Percentiles rank a stretch among this genome's conserved stretches.
phyloP scores from a whole-genome alignment of 2,888 invertebrate genomes.

The Diplazon laetatorius region DNA sequence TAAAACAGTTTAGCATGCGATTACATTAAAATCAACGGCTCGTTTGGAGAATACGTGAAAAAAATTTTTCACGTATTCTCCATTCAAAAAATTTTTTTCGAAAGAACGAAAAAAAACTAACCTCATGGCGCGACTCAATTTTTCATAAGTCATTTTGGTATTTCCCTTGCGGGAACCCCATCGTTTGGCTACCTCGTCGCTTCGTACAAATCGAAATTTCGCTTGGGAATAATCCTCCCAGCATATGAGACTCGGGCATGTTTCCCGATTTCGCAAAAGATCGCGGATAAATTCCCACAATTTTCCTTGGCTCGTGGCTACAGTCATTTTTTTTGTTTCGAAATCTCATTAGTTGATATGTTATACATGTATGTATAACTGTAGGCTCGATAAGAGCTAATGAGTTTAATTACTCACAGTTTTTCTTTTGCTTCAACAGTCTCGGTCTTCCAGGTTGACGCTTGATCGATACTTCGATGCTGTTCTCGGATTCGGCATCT shows the following conservation, averaged over 20 bases:
- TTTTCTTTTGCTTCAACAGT: constrained; percentile 77
- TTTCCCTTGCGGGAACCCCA: constrained; percentile 95
- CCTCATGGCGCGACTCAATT: constrained; percentile 95
- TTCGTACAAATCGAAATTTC: constrained; percentile 94
- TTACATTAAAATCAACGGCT: too few species aligned
- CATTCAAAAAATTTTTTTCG: too few species aligned
- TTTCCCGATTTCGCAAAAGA: constrained; percentile 88
- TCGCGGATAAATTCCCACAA: constrained; percentile 95
- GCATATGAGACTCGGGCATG: constrained; percentile 92
- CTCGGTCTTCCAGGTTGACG: constrained; percentile 84
- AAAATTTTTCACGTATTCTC: too few species aligned
- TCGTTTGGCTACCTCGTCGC: constrained; percentile 92
- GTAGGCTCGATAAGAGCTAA: too few species aligned
- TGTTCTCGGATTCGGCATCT: constrained; percentile 80
- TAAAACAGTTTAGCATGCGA: too few species aligned
- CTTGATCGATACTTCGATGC: constrained; percentile 83
- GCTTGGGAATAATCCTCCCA: constrained; percentile 94
- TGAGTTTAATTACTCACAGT: constrained; percentile 75
- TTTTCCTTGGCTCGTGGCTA: constrained; percentile 80
- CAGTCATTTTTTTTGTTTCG: too few species aligned
- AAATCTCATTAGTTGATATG: too few species aligned
- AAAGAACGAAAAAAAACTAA: constrained; percentile 73
- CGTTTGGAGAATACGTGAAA: too few species aligned
- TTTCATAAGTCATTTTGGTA: constrained; percentile 95
- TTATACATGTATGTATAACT: too few species aligned